A percentile compares a stretch with the other conserved stretches of the same genome.
Conservation (phyloP, 1,140 invertebrate genomes). For the Metaphire vulgaris region DNA sequence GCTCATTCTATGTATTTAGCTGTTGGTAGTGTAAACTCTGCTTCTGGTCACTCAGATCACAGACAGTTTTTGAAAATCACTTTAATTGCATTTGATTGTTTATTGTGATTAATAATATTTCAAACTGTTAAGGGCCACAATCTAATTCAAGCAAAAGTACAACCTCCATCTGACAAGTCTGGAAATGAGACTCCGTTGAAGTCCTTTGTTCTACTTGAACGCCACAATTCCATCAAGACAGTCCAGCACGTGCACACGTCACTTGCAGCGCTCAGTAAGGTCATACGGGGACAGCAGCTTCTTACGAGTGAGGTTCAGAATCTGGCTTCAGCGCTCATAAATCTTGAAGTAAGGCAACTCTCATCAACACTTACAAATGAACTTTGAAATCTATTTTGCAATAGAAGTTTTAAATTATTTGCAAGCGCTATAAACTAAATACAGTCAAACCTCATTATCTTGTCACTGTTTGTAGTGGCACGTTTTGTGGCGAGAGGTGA, state of each 20-base stretch:
- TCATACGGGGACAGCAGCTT: slow-evolving; percentile 57
- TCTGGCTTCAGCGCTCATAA: slow-evolving; percentile 57
- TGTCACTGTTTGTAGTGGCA: too few relatives aligned
- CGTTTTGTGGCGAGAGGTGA: too few relatives aligned
- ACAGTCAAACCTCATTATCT: too few relatives aligned
- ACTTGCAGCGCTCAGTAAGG: slow-evolving; percentile 60
- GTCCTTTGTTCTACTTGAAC: slow-evolving; percentile 58
- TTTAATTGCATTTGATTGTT: neutral
- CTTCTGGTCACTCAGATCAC: too few relatives aligned
- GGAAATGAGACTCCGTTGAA: slow-evolving; percentile 52
- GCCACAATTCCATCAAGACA: slow-evolving; percentile 54
- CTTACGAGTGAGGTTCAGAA: slow-evolving; percentile 55
- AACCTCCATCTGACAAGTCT: slow-evolving; percentile 38
- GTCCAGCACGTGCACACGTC: slow-evolving; percentile 55
- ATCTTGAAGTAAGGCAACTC: slow-evolving; percentile 55
- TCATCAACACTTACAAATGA: too few relatives aligned
- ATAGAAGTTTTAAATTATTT: too few relatives aligned
- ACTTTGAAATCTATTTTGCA: too few relatives aligned
- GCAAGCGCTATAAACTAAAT: too few relatives aligned
- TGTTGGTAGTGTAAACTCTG: too few relatives aligned
- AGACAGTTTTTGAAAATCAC: neutral
- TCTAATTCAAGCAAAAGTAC: slow-evolving; percentile 45
- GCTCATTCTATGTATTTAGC: too few relatives aligned
- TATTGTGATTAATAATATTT: neutral
- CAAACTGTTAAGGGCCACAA: slow-evolving; percentile 40